Evolutionary conservation across 2,888 invertebrate genomes (phyloP).

Genomic region (Synanthedon tipuliformis): DNA sequence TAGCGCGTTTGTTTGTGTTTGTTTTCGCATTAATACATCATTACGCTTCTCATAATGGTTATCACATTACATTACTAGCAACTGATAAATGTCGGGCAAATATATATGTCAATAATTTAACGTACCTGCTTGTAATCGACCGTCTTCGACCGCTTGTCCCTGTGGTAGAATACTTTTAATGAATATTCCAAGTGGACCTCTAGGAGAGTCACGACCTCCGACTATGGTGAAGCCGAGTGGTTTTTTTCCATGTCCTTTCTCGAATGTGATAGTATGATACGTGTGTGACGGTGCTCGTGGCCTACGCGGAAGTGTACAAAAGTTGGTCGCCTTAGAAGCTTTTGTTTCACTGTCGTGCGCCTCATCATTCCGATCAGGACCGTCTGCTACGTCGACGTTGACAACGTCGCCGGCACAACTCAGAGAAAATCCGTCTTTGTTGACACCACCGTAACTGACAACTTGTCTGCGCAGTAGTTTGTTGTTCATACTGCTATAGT

Average conservation of each 20-base stretch:
- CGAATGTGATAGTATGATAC: conserved; percentile 79
- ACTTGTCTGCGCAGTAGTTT: conserved; percentile 69
- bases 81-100: not conserved
- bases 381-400: conserved; percentile 52
- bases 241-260: conserved; percentile 86
- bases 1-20: not conserved
- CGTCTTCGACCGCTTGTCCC: conserved; percentile 87
- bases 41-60: conserved; percentile 30
- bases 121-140: conserved; percentile 82
- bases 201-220: conserved; percentile 86
- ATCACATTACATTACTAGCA: conserved; percentile 31
- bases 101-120: conserved; percentile 4
- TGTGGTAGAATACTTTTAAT: conserved; percentile 86
- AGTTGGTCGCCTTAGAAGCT: conserved; percentile 69
- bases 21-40: conserved; percentile 25
- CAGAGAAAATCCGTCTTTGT: conserved; percentile 51
- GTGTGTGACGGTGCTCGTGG: conserved; percentile 77
- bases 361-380: conserved; percentile 36
- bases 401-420: conserved; percentile 52
- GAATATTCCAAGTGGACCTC: conserved; percentile 87
- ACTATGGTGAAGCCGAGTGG: conserved; percentile 91
- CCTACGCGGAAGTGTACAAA: conserved; percentile 79
- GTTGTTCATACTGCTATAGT: conserved; percentile 73
- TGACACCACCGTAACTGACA: conserved; percentile 65
- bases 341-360: conserved; percentile 48